Evolutionary conservation across 2,113 vertebrate genomes (phyloP), one percentile per base, ranked within the genome.

Genomic region (Galeopterus variegatus): DNA sequence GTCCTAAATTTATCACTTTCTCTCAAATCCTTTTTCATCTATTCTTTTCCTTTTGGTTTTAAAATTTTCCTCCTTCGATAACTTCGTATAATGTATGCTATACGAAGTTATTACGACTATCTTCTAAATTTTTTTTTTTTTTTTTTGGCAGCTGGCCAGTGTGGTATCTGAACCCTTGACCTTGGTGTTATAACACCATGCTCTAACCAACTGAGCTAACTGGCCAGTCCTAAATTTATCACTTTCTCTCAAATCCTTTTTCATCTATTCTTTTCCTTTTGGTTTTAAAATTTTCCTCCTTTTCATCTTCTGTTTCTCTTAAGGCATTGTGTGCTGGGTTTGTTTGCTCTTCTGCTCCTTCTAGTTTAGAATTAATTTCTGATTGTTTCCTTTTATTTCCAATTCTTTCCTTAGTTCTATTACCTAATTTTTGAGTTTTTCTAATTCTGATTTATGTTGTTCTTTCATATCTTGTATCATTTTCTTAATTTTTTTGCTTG

Each of bases 401-500:
- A 90, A 33, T 75, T 79, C 19, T 93, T 90, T 94, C 45, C 77
- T 90, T 84, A 75, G 19, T 88, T 64, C 9, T 88, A 11, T 60
- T 76, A 72, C 36, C 26, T 90, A 65, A 56, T 26, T 91, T 93
- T 92, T 92, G 52, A 67, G 31, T 70, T 92, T 92, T 90, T 90
- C 69, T 72, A 70, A 50, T 86, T 64, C 19, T 86, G 60, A 90
- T 79, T 64, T 72, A 31, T 88, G 21, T 79, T 88, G 23, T 81
- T 93, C 52, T 81, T 93, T 84, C 65, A 54, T 70, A 65, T 69
- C 41, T 83, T 69, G 0, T 58, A 60, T 95, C 28, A 76, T 80
- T 84, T 94, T 54, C 50, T 95, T 92, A 86, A 79, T 90, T 11
- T 62, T 94, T 92, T 95, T 85, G 73, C 33, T 96, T 84, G 58